Percentiles rank a stretch among this genome's conserved stretches.
phyloP scores from a whole-genome alignment of 2,888 invertebrate species.

The Tanytarsus gracilentus region DNA sequence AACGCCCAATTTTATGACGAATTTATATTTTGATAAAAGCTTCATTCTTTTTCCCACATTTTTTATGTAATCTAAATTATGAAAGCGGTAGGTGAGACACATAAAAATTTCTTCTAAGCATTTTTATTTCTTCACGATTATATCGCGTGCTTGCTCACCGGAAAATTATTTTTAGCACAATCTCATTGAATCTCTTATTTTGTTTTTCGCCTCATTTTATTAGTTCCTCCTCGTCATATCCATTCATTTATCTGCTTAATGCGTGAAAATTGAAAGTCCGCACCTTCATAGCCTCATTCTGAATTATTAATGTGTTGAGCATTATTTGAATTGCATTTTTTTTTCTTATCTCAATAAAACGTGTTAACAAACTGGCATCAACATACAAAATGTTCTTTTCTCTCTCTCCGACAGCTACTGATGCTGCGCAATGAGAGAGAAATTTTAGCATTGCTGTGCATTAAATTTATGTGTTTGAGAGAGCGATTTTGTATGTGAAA shows the following conservation, averaged over 20 bases:
- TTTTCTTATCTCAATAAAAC: too few species aligned
- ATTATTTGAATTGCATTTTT: too few species aligned
- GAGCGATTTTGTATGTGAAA: too few species aligned
- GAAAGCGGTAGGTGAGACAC: background rate
- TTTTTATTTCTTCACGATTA: too few species aligned
- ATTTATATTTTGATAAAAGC: too few species aligned
- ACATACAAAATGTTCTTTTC: background rate
- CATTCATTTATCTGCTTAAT: background rate
- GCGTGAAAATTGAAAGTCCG: too few species aligned
- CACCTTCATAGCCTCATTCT: too few species aligned
- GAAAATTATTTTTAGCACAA: constrained; percentile 27
- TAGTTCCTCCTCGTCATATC: background rate
- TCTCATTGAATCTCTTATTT: constrained; percentile 16
- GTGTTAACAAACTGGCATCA: background rate
- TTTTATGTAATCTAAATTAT: too few species aligned
- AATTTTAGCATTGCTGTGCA: background rate
- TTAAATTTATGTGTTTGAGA: background rate
- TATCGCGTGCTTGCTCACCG: background rate
- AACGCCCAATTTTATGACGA: too few species aligned
- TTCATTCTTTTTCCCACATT: too few species aligned
- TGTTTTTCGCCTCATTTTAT: background rate
- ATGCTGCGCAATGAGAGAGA: constrained; percentile 5
- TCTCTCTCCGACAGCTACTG: background rate
- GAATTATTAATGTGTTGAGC: too few species aligned
- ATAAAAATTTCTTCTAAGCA: background rate